A percentile compares a stretch with the other conserved stretches of the same genome.
These are phyloP conservation scores for Scaeva pyrastri DNA, from an alignment of 2,888 invertebrate species.

Conservation along the genomic window DNA sequence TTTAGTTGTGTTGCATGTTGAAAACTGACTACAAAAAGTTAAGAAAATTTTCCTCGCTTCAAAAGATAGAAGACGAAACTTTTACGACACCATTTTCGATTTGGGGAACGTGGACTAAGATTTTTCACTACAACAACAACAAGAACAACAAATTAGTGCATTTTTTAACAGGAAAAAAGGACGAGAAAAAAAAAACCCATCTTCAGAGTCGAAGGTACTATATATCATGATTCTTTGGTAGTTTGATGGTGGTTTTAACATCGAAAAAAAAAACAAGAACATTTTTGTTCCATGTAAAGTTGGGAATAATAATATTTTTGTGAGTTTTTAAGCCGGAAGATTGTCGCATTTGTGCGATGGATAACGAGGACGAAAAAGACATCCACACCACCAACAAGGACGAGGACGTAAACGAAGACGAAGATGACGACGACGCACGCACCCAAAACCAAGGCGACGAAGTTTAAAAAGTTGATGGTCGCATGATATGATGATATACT, in stretches of 20 bases:
- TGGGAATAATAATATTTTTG: constrained; percentile 36
- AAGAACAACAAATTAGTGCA: not conserved
- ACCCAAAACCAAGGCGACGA: constrained; percentile 18
- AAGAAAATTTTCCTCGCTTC: constrained; percentile 13
- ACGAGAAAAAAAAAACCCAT: too few species aligned
- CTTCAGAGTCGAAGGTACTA: too few species aligned
- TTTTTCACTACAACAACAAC: constrained; percentile 17
- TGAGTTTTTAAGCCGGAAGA: constrained; percentile 24
- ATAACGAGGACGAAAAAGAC: not conserved
- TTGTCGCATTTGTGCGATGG: constrained; percentile 29
- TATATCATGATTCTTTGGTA: not conserved
- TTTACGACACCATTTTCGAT: constrained; percentile 29
- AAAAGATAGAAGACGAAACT: constrained; percentile 4
- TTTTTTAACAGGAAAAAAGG: constrained; percentile 4
- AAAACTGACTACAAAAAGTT: constrained; percentile 18
- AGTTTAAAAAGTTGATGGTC: constrained; percentile 33
- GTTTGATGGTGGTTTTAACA: too few species aligned
- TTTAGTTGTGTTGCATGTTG: not conserved
- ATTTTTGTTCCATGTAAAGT: constrained; percentile 24
- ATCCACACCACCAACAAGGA: too few species aligned
- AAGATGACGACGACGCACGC: constrained; percentile 6
- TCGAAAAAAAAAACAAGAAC: not conserved
- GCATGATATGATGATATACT: constrained; percentile 36
- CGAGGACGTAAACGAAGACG: too few species aligned
- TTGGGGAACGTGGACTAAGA: constrained; percentile 7